A percentile compares a stretch with the other conserved stretches of the same genome.
Evolutionary conservation across 2,888 invertebrate genomes (phyloP).

Genomic region (Rhimphoctona megacephalus): DNA sequence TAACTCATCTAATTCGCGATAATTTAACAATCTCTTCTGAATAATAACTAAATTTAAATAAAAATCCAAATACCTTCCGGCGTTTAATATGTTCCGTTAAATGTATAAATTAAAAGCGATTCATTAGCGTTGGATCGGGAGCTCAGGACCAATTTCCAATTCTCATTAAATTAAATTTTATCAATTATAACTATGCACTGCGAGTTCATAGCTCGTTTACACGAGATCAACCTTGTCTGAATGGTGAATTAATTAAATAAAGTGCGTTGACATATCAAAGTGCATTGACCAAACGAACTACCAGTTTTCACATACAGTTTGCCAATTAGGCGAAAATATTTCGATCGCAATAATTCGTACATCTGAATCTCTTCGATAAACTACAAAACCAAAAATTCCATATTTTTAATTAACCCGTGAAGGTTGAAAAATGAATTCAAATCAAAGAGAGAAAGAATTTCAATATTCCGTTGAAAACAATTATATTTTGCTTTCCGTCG

Average conservation of each 20-base stretch:
- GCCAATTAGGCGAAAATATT: conserved; percentile 35
- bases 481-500: background rate
- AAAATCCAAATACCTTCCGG: background rate
- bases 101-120: background rate
- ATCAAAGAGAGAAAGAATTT: background rate
- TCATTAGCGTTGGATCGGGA: background rate
- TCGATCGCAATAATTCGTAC: background rate
- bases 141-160: background rate
- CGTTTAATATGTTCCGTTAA: background rate
- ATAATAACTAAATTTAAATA: background rate
- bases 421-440: background rate
- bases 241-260: conserved; percentile 17
- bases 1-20: background rate
- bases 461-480: background rate
- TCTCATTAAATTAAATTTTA: conserved; percentile 25
- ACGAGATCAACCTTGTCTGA: background rate
- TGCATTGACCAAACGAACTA: conserved; percentile 20
- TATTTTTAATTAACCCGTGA: background rate
- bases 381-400: background rate
- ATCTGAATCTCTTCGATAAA: background rate
- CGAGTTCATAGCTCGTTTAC: background rate
- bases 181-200: background rate
- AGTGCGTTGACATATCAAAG: background rate
- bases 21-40: background rate
- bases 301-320: conserved; percentile 1